phyloP scores from a whole-genome alignment of 1,140 invertebrate species.

The Bombus waltoni region DNA sequence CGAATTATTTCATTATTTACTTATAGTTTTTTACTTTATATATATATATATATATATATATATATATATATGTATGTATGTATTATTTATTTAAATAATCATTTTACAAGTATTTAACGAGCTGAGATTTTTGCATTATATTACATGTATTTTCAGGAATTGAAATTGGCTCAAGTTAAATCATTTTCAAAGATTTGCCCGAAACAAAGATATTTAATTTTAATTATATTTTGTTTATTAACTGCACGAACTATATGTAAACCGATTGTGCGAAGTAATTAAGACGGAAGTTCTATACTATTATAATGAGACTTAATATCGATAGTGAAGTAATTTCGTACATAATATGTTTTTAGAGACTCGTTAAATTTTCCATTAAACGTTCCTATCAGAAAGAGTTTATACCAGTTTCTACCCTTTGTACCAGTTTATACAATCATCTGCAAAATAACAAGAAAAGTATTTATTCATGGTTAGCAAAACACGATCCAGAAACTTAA shows the following conservation, averaged over 20 bases:
- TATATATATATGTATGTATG: too few species aligned
- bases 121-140: too few species aligned
- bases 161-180: neutral
- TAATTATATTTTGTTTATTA: too few species aligned
- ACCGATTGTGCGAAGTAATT: neutral
- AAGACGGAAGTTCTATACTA: neutral
- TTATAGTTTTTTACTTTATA: too few species aligned
- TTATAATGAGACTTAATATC: slow-evolving; percentile 2
- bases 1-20: too few species aligned
- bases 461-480: neutral
- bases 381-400: neutral
- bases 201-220: neutral
- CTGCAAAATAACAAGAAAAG: neutral
- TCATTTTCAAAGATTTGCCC: neutral
- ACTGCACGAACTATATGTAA: neutral
- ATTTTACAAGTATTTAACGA: too few species aligned
- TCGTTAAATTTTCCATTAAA: neutral
- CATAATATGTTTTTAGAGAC: neutral
- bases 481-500: neutral
- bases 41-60: too few species aligned
- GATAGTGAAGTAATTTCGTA: neutral
- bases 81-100: too few species aligned
- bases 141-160: too few species aligned
- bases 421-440: neutral
- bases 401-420: neutral